Evolutionary conservation across 2,113 vertebrate genomes (phyloP), one percentile per base, ranked within the genome.

Genomic region (Albula goreensis): DNA sequence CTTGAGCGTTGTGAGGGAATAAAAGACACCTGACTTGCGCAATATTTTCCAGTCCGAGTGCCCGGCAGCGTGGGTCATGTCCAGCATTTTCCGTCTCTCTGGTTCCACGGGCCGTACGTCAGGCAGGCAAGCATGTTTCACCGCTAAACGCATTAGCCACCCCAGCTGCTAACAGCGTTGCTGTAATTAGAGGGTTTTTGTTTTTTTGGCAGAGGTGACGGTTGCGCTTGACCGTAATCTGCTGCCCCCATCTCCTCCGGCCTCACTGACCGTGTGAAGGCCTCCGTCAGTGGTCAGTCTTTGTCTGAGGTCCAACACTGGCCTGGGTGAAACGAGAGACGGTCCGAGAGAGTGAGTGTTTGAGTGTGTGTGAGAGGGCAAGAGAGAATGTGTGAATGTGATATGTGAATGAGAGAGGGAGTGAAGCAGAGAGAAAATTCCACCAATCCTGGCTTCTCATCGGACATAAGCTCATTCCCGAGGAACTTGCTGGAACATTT

Each of bases 11-110:
- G 51, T 9, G 25, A 13, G 78, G 17, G 84, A 78, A 85, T 87
- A 50, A 82, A 84, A 87, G 80, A 88, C 90, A 89, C 90, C 88
- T 91, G 88, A 86, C 83, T 60, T 86, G 85, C 50, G 50, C 84
- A 85, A 85, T 85, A 88, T 88, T 89, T 89, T 89, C 88, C 89
- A 87, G 50, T 66, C 51, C 25, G 48, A 79, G 63, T 83, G 82
- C 74, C 86, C 86, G 88, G 78, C 78, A 41, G 31, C 31, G 31
- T 5, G 0, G 49, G 31, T 70, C n/a, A 83, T 22, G 49, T 88
- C 84, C 88, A 88, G 50, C 57, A 70, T 80, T 82, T 41, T 85
- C 87, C 10, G 70, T 80, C 86, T 22, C 50, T 9, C 19, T 31
- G 52, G 31, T 80, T 41, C 52, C 80, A 50, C 60, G 41, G 66